Conservation (phyloP, 2,797 vertebrate species). For the Triplophysa yarkandensis region DNA sequence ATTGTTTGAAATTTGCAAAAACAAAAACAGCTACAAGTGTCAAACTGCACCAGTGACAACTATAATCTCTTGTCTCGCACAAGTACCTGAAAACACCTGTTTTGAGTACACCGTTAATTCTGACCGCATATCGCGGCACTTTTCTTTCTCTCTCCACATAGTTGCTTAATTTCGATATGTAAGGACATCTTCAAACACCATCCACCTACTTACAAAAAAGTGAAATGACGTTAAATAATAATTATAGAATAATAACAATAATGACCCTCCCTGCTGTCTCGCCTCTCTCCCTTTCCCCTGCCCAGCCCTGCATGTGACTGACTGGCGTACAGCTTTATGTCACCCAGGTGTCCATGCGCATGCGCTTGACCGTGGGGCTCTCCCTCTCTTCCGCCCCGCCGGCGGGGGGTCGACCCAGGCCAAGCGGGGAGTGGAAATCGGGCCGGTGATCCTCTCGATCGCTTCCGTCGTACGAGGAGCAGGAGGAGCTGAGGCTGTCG, state of each 20-base stretch:
- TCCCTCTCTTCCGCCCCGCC: conserved; percentile 83
- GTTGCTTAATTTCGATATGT: conserved; percentile 79
- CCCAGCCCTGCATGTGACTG: conserved; percentile 59
- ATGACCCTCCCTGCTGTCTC: conserved; percentile 66
- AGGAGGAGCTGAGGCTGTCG: conserved; percentile 98
- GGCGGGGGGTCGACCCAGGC: conserved; percentile 85
- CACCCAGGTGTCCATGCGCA: conserved; percentile 99
- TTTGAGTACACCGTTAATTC: conserved; percentile 71
- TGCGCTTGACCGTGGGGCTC: conserved; percentile 94
- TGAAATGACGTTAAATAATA: conserved; percentile 77
- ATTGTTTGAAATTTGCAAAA: conserved; percentile 80
- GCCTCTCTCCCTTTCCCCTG: conserved; percentile 55
- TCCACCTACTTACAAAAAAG: conserved; percentile 71
- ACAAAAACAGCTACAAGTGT: conserved; percentile 81
- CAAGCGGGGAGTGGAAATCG: conserved; percentile 91
- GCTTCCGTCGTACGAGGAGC: conserved; percentile 97
- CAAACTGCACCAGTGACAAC: conserved; percentile 85
- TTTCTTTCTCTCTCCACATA: conserved; percentile 64
- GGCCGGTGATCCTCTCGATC: conserved; percentile 92
- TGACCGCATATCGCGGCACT: conserved; percentile 63
- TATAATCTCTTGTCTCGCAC: conserved; percentile 72
- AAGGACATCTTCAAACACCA: conserved; percentile 73
- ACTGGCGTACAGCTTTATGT: conserved; percentile 80
- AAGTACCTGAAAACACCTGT: conserved; percentile 91
- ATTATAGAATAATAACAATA: conserved; percentile 70